A percentile compares a stretch with the other conserved stretches of the same genome.
Evolutionary conservation across 2,113 vertebrate species (phyloP).

Genomic region (Cavia porcellus): DNA sequence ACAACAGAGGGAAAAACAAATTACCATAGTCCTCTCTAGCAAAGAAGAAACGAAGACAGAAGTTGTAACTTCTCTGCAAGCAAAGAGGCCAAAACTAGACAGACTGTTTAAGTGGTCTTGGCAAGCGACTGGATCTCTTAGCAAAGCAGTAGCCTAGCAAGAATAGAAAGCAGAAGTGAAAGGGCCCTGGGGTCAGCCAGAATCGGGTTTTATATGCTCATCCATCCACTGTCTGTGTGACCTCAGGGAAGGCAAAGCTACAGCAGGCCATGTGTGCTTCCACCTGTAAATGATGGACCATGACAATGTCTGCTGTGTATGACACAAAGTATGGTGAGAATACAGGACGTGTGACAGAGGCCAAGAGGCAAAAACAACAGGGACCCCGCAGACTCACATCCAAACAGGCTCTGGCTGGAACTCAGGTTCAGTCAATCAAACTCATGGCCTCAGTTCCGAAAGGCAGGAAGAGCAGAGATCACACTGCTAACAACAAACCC

Average conservation of each 20-base stretch:
- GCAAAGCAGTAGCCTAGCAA: background rate
- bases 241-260: background rate
- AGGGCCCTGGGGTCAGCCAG: background rate
- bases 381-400: background rate
- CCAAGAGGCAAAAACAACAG: background rate
- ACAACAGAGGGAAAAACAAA: background rate
- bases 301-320: background rate
- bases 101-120: background rate
- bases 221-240: background rate
- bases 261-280: background rate
- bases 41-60: background rate
- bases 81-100: background rate
- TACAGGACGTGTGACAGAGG: background rate
- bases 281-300: background rate
- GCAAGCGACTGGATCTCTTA: background rate
- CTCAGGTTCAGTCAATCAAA: background rate
- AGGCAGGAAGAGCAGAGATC: background rate
- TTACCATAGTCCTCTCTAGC: background rate
- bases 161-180: background rate
- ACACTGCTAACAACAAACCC: background rate
- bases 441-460: background rate
- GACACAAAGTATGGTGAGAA: background rate
- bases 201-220: background rate
- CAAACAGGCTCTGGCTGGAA: background rate
- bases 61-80: background rate